These are phyloP conservation scores for Neria commutata DNA, from an alignment of 2,888 invertebrate genomes.

Conservation along the genomic window DNA sequence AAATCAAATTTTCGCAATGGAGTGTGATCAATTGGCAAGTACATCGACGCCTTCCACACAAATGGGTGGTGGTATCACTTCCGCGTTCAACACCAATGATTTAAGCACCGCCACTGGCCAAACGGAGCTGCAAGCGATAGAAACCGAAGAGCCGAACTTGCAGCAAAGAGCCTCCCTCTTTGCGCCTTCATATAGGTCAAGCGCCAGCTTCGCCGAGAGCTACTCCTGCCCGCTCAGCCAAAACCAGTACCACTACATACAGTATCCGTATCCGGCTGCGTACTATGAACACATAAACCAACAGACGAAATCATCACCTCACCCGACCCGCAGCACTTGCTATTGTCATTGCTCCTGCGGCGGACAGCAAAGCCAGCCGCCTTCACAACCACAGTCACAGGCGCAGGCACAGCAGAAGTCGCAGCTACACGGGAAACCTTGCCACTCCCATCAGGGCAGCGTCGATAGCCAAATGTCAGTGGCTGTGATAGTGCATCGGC, in stretches of 20 bases:
- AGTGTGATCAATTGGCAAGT: background rate
- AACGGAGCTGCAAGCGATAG: background rate
- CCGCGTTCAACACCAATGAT: constrained; percentile 8
- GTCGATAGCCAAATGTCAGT: constrained; percentile 52
- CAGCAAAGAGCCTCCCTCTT: constrained; percentile 33
- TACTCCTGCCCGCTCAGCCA: constrained; percentile 50
- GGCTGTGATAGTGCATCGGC: constrained; percentile 52
- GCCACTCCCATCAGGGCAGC: constrained; percentile 29
- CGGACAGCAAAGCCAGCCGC: background rate
- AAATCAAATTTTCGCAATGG: too few relatives aligned
- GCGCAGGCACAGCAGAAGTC: constrained; percentile 29
- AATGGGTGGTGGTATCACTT: too few relatives aligned
- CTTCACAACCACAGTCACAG: constrained; percentile 31
- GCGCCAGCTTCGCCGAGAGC: constrained; percentile 67
- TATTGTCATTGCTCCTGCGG: constrained; percentile 46
- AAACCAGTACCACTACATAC: constrained; percentile 61
- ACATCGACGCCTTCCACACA: background rate
- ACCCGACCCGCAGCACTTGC: constrained; percentile 28
- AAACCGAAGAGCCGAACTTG: background rate
- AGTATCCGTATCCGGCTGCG: constrained; percentile 48
- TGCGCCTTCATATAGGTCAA: constrained; percentile 55
- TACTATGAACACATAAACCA: constrained; percentile 33
- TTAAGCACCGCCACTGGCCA: background rate
- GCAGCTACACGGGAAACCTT: constrained; percentile 10
- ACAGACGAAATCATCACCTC: background rate